These are phyloP conservation scores for Scaptomyza graminum DNA, from an alignment of 1,140 invertebrate genomes.

Conservation along the genomic window DNA sequence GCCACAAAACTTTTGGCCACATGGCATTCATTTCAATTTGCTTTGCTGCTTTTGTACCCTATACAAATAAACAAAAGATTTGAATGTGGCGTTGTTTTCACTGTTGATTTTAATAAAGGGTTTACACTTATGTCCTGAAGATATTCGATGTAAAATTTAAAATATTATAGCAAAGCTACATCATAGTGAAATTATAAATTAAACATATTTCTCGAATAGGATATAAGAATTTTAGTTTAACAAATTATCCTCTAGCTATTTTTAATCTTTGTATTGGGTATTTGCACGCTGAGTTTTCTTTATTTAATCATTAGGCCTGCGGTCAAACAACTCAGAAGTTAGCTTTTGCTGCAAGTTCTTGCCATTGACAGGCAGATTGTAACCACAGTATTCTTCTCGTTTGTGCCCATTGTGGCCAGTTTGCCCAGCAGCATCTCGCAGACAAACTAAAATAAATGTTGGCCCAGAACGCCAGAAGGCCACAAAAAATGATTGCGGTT, in stretches of 20 bases:
- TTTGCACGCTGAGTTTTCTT: neutral
- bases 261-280: neutral
- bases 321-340: conserved; percentile 21
- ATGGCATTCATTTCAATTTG: conserved; percentile 79
- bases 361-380: conserved; percentile 60
- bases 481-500: conserved; percentile 73
- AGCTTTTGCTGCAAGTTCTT: conserved; percentile 32
- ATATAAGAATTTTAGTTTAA: no score
- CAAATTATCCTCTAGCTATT: neutral
- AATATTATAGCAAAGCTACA: no score
- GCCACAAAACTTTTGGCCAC: conserved; percentile 69
- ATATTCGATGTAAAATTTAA: no score
- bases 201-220: no score
- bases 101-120: no score
- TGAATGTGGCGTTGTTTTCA: no score
- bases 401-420: conserved; percentile 50
- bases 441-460: conserved; percentile 71
- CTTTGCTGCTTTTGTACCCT: conserved; percentile 48
- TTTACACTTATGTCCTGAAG: no score
- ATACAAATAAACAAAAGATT: neutral
- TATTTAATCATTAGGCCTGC: neutral
- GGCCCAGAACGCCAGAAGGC: conserved; percentile 40
- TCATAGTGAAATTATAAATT: no score
- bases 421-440: conserved; percentile 12
- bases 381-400: conserved; percentile 35